Evolutionary conservation across 1,140 invertebrate species (phyloP).

Genomic region (Subanguina moxae): DNA sequence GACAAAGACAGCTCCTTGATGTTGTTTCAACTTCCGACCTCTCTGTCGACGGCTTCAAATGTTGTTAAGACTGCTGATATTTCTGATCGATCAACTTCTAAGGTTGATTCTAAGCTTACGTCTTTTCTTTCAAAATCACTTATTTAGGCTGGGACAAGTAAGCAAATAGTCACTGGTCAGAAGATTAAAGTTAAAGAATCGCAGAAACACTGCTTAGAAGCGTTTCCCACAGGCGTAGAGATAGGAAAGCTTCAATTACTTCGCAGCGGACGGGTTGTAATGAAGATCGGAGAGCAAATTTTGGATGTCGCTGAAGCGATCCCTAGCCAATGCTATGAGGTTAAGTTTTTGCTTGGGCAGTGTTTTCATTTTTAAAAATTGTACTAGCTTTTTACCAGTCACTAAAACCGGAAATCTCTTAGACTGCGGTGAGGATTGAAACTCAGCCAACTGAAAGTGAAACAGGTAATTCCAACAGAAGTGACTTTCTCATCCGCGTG

Average conservation of each 20-base stretch:
- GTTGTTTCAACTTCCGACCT: constrained; percentile 26
- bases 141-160: neutral
- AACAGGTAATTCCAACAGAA: neutral
- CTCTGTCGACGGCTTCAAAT: constrained; percentile 12
- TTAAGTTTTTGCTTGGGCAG: constrained; percentile 8
- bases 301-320: constrained; percentile 35
- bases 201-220: constrained; percentile 16
- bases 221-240: constrained; percentile 17
- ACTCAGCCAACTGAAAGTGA: neutral
- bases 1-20: constrained; percentile 21
- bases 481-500: neutral
- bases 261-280: constrained; percentile 24
- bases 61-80: neutral
- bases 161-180: neutral
- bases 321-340: constrained; percentile 26
- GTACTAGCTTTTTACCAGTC: neutral
- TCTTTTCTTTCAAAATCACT: too few relatives aligned
- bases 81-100: too few relatives aligned
- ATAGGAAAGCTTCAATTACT: constrained; percentile 36
- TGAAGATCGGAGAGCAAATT: constrained; percentile 28
- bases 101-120: too few relatives aligned
- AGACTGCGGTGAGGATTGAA: neutral
- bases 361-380: constrained; percentile 1
- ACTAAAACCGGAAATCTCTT: neutral
- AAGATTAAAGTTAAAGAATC: neutral